Evolutionary conservation across 2,888 invertebrate genomes (phyloP).

Genomic region (Tuberolachnus salignus): DNA sequence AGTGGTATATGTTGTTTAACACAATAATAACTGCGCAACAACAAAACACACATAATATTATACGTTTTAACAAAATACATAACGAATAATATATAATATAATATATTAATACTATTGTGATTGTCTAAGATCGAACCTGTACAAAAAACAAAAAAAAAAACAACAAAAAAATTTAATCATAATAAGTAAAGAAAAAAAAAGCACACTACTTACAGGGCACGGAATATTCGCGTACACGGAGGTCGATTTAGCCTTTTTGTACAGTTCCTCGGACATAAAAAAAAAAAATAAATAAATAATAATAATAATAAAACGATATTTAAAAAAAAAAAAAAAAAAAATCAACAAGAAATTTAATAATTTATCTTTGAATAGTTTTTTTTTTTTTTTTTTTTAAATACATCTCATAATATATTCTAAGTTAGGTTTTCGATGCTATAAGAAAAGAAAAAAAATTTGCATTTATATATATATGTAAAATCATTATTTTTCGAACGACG

Average conservation of each 20-base stretch:
- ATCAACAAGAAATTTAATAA: neutral
- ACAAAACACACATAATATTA: neutral
- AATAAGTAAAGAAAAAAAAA: neutral
- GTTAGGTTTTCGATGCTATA: constrained; percentile 48
- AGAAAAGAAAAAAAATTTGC: constrained; percentile 48
- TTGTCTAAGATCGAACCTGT: constrained; percentile 24
- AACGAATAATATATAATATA: neutral
- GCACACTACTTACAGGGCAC: constrained; percentile 23
- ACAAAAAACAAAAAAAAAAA: constrained; percentile 5
- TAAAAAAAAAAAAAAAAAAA: too few species aligned
- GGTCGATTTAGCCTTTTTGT: neutral
- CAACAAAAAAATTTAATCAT: neutral
- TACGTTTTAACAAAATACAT: neutral
- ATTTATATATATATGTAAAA: neutral
- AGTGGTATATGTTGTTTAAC: constrained; percentile 60
- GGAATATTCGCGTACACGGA: constrained; percentile 24
- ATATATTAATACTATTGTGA: too few species aligned
- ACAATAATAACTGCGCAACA: constrained; percentile 57
- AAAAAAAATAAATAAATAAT: constrained; percentile 1
- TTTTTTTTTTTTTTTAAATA: neutral
- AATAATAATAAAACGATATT: neutral
- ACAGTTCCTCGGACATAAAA: constrained; percentile 23
- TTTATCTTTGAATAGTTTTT: constrained; percentile 10
- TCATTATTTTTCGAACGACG: constrained; percentile 7
- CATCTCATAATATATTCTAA: constrained; percentile 6